These are phyloP conservation scores for Threskiornis aethiopicus DNA, from an alignment of 2,797 vertebrate genomes.

Conservation along the genomic window DNA sequence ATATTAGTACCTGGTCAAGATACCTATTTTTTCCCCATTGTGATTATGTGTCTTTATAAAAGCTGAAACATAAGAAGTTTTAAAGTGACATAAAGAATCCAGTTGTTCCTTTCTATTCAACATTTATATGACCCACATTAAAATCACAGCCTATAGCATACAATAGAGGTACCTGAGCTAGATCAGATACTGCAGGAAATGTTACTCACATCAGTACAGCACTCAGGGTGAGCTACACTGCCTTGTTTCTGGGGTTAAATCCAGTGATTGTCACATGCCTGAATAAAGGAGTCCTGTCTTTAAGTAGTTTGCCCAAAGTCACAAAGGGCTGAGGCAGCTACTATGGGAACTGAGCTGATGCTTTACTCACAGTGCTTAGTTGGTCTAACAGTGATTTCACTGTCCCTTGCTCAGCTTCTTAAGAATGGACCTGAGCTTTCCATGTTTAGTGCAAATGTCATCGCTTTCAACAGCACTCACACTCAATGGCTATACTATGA, in stretches of 20 bases:
- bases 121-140: background rate
- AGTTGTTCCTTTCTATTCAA: background rate
- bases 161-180: background rate
- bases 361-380: background rate
- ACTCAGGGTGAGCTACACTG: background rate
- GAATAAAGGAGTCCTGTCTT: background rate
- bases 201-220: background rate
- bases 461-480: rapidly evolving
- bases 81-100: background rate
- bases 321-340: background rate
- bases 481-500: background rate
- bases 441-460: background rate
- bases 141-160: background rate
- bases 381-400: background rate
- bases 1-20: background rate
- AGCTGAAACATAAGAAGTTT: background rate
- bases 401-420: background rate
- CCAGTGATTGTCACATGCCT: background rate
- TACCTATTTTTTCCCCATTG: background rate
- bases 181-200: background rate
- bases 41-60: background rate
- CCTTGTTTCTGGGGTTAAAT: background rate
- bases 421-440: background rate
- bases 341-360: background rate
- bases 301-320: background rate